Percentiles rank a stretch among this genome's conserved stretches.
Evolutionary conservation across 2,113 vertebrate genomes (phyloP).

Genomic region (Scytalopus superciliaris): DNA sequence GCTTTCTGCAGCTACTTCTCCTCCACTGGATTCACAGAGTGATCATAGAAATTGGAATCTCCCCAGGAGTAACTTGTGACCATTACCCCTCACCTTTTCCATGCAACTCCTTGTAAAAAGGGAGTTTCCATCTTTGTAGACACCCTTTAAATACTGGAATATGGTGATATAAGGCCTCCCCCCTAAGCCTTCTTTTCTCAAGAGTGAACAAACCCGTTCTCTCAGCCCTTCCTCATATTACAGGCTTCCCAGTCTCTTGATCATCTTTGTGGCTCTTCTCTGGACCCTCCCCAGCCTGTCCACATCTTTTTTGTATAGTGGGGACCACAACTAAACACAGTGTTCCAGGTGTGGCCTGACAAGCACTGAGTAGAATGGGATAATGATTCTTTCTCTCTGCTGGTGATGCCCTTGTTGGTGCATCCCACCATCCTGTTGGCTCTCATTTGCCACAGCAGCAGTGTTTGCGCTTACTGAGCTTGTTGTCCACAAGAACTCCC

Average conservation of each 20-base stretch:
- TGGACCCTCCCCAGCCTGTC: not conserved
- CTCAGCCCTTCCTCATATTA: not conserved
- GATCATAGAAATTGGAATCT: not conserved
- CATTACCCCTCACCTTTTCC: not conserved
- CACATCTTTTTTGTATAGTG: fast-evolving
- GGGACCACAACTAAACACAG: not conserved
- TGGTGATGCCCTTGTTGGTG: not conserved
- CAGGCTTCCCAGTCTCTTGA: not conserved
- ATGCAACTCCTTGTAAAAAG: not conserved
- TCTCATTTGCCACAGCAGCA: not conserved
- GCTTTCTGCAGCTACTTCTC: not conserved
- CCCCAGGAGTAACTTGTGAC: not conserved
- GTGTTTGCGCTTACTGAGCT: not conserved
- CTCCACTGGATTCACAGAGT: not conserved
- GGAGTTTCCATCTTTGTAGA: not conserved
- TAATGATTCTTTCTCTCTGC: not conserved
- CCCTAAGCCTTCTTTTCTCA: not conserved
- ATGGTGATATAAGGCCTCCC: not conserved
- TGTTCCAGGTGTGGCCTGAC: not conserved
- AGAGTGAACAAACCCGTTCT: not conserved
- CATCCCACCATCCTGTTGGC: not conserved
- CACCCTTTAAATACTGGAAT: not conserved
- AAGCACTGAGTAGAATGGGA: not conserved
- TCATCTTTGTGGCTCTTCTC: not conserved
- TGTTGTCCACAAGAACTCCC: not conserved